Evolutionary conservation across 2,113 vertebrate species (phyloP).

Genomic region (Pelobates fuscus): DNA sequence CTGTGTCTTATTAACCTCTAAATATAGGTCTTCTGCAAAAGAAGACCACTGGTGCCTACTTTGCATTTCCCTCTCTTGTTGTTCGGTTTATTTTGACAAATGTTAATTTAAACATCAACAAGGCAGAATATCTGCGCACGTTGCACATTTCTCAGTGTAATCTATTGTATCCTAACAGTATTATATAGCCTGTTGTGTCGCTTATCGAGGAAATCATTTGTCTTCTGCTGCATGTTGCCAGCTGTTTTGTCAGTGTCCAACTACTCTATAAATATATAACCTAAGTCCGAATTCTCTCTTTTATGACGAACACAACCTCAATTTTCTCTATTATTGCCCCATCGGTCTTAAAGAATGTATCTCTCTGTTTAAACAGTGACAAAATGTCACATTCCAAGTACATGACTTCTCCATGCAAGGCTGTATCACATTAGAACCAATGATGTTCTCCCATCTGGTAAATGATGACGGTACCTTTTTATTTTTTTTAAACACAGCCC

Average conservation of each 20-base stretch:
- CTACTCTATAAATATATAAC: background rate
- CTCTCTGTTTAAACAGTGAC: no score
- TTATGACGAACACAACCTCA: no score
- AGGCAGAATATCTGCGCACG: constrained; percentile 6
- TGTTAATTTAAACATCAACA: constrained; percentile 57
- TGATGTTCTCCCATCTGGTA: no score
- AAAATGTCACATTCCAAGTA: no score
- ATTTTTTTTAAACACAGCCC: background rate
- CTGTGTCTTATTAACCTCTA: background rate
- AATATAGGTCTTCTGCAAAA: background rate
- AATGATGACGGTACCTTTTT: background rate
- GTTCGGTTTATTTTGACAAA: constrained; percentile 14
- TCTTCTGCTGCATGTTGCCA: constrained; percentile 23
- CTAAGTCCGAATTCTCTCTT: no score
- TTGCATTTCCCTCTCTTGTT: constrained; percentile 20
- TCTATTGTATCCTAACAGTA: constrained; percentile 49
- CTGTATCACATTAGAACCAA: no score
- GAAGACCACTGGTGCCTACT: background rate
- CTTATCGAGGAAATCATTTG: background rate
- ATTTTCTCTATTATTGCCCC: no score
- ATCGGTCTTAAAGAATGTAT: no score
- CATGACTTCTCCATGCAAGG: no score
- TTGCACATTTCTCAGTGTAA: constrained; percentile 24
- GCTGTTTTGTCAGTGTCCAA: constrained; percentile 5
- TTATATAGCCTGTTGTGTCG: constrained; percentile 26